Evolutionary conservation across 1,140 invertebrate genomes (phyloP).

Genomic region (Saccostrea cuccullata): DNA sequence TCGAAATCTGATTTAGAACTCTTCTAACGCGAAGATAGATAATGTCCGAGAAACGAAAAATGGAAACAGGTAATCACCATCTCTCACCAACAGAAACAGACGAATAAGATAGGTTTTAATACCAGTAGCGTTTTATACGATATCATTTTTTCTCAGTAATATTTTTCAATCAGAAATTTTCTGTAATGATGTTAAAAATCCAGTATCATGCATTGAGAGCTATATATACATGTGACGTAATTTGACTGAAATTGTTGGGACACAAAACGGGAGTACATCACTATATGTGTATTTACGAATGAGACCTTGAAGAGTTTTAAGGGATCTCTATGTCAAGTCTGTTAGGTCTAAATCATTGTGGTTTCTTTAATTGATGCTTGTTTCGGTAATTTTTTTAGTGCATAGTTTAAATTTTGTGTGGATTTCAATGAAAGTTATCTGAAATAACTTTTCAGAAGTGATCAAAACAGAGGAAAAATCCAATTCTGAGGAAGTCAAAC

Average conservation of each 20-base stretch:
- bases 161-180: not conserved
- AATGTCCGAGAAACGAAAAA: slow-evolving; percentile 20
- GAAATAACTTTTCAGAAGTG: not conserved
- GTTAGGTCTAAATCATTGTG: no score
- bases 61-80: slow-evolving; percentile 21
- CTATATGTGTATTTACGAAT: no score
- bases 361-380: no score
- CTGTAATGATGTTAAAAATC: not conserved
- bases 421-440: no score
- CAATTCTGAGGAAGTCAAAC: not conserved
- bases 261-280: no score
- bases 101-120: not conserved
- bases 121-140: no score
- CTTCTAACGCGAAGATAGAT: not conserved
- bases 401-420: no score
- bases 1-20: not conserved
- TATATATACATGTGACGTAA: slow-evolving; percentile 3
- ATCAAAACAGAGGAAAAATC: slow-evolving; percentile 16
- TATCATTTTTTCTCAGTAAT: no score
- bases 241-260: not conserved
- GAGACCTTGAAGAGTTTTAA: no score
- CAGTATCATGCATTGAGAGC: not conserved
- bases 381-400: no score
- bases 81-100: not conserved
- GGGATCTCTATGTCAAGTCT: no score